phyloP scores from a whole-genome alignment of 2,113 vertebrate species.

The Tachuris rubrigastra region DNA sequence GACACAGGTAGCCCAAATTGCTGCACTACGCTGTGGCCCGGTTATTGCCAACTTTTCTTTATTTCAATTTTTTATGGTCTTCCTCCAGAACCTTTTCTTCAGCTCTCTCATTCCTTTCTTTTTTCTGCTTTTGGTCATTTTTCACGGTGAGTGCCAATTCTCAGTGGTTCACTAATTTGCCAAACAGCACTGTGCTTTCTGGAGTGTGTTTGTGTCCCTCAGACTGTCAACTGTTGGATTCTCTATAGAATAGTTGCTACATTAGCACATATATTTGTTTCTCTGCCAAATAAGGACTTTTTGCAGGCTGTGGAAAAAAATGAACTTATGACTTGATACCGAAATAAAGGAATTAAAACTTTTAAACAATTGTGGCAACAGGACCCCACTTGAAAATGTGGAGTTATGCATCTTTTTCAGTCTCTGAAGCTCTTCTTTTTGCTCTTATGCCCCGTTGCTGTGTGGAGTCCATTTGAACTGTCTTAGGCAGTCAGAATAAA shows the following conservation, averaged over 20 bases:
- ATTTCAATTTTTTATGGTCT: not conserved
- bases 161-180: not conserved
- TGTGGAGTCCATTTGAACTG: not conserved
- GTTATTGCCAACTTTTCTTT: not conserved
- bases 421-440: not conserved
- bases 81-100: not conserved
- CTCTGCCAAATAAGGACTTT: not conserved
- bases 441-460: not conserved
- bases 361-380: not conserved
- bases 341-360: not conserved
- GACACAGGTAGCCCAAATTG: not conserved
- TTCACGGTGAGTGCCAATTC: not conserved
- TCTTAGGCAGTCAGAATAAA: not conserved
- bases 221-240: not conserved
- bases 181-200: not conserved
- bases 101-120: not conserved
- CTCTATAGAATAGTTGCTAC: not conserved
- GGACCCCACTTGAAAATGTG: not conserved
- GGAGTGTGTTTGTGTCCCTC: not conserved
- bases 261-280: not conserved
- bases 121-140: not conserved
- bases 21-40: not conserved
- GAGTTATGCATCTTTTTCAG: not conserved
- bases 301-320: not conserved
- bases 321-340: not conserved